Conservation (phyloP, 2,797 vertebrate genomes). For the Smutsia temminckii region DNA sequence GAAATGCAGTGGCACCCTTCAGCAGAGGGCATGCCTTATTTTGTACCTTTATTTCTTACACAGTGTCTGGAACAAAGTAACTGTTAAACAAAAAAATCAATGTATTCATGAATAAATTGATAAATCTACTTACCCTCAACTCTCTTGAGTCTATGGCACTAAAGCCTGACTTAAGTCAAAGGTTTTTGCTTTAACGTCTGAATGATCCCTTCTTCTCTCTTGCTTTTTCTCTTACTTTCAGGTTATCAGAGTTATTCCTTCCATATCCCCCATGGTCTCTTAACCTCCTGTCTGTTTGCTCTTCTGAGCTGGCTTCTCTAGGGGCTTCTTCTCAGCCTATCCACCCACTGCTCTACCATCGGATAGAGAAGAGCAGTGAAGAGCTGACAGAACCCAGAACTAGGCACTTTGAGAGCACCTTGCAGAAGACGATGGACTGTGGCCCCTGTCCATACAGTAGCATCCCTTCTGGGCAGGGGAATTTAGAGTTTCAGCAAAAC, state of each 20-base stretch:
- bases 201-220: background rate
- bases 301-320: background rate
- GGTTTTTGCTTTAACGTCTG: background rate
- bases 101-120: background rate
- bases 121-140: background rate
- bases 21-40: background rate
- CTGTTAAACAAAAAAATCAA: background rate
- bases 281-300: background rate
- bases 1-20: fast-evolving
- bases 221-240: background rate
- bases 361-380: background rate
- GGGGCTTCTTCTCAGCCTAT: background rate
- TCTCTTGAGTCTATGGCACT: background rate
- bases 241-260: background rate
- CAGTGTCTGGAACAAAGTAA: background rate
- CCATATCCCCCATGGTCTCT: background rate
- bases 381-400: background rate
- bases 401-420: background rate
- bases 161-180: background rate
- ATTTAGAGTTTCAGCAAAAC: background rate
- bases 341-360: background rate
- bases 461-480: background rate
- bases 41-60: background rate
- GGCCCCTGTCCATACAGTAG: background rate
- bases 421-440: background rate